Evolutionary conservation across 2,797 vertebrate genomes (phyloP), one percentile per base, ranked within the genome.

Genomic region (Megalops cyprinoides): DNA sequence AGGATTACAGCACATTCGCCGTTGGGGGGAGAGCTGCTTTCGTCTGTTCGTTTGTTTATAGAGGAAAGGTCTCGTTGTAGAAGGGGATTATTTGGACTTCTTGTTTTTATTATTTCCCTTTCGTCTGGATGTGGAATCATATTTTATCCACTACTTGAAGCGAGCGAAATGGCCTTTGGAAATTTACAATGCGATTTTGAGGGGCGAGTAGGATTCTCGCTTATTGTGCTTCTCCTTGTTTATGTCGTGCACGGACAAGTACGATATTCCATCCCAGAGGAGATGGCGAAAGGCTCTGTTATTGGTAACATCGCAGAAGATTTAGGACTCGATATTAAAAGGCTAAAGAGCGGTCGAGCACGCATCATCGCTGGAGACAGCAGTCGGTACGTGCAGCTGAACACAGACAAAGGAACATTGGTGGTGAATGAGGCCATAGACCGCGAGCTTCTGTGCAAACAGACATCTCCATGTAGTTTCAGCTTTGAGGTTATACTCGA

Each of bases 241-340:
- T 58, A 10, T 48, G 14, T 65, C 37, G 58, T 12, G 15, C 12
- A 15, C 25, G 87, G 90, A 0, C 92, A 94, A 60, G 88, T 94
- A 83, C 92, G 89, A 76, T 94, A 87, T 67, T 91, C 92, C 0
- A 81, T 94, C 60, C 92, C 91, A 0, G 94, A 94, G 78, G 93
- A 94, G 88, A 93, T 93, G 93, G 0, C 76, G 0, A 92, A 85
- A 82, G 92, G 92, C 0, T 93, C 92, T 0, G 49, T 90, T 5
- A 84, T 94, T 0, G 92, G 93, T 46, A 91, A 93, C 39, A 89
- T 94, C 4, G 92, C 86, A 46, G 88, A 88, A 15, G 93, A 94
- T 88, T 89, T 94, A 78, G 92, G 91, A 6, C 73, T 94, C 31
- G 86, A 92, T 79, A 10, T 90, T 0, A 89, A 87, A 74, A 86